phyloP scores from a whole-genome alignment of 2,888 invertebrate genomes.

The Cephus pulcher region DNA sequence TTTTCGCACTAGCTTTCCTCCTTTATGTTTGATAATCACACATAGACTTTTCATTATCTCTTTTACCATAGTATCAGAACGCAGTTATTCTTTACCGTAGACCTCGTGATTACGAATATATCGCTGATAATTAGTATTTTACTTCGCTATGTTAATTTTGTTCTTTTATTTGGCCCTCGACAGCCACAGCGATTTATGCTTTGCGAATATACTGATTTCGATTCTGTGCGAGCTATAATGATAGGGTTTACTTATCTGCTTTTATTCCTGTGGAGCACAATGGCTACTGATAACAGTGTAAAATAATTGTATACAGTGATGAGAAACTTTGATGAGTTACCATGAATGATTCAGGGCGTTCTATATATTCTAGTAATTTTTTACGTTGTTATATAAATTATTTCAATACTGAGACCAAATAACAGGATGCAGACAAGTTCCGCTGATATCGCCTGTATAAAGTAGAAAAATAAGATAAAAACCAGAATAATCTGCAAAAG shows the following conservation, averaged over 20 bases:
- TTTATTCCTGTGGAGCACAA: neutral
- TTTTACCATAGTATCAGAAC: neutral
- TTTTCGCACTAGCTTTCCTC: slow-evolving; percentile 25
- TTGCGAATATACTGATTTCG: neutral
- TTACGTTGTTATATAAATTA: neutral
- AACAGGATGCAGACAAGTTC: neutral
- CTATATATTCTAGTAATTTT: neutral
- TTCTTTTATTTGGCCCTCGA: neutral
- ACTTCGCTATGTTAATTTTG: neutral
- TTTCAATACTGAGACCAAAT: neutral
- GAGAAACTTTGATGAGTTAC: neutral
- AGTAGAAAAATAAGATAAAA: neutral
- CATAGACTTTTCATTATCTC: neutral
- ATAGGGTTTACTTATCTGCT: neutral
- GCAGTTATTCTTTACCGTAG: neutral
- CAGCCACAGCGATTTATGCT: neutral
- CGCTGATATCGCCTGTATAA: neutral
- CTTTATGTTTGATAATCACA: neutral
- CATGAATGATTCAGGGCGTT: neutral
- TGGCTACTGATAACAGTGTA: neutral
- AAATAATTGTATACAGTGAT: neutral
- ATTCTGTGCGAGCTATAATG: neutral
- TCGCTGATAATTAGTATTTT: neutral
- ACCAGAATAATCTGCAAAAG: neutral
- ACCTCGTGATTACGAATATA: neutral